Evolutionary conservation across 1,140 invertebrate genomes (phyloP).

Genomic region (Lucilia sericata): DNA sequence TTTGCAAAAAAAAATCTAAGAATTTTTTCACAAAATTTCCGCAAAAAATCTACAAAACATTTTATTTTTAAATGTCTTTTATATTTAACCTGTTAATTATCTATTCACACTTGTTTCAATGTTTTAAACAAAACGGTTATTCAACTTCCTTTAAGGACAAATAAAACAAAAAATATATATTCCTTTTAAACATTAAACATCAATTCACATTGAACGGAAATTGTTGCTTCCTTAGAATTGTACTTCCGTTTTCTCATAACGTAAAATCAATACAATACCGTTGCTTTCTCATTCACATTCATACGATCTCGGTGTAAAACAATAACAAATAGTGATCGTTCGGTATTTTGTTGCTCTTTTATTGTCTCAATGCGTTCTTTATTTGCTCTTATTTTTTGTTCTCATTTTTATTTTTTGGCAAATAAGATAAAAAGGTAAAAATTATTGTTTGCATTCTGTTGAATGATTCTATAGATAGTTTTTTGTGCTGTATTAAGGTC

Average conservation of each 20-base stretch:
- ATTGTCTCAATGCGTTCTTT: background rate
- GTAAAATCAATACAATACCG: slow-evolving; percentile 6
- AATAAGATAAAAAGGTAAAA: slow-evolving; percentile 3
- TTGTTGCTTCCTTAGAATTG: slow-evolving; percentile 22
- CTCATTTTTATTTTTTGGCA: background rate
- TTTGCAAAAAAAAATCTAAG: background rate
- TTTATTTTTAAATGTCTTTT: background rate
- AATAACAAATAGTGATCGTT: background rate
- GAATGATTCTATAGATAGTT: background rate
- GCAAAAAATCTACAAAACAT: background rate
- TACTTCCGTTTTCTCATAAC: slow-evolving; percentile 21
- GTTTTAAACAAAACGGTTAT: background rate
- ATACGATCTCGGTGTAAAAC: background rate
- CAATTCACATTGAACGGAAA: slow-evolving; percentile 3
- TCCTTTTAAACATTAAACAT: background rate
- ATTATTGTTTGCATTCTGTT: background rate
- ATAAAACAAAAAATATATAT: background rate
- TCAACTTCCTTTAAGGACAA: background rate
- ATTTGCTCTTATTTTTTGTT: background rate
- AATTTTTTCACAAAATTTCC: background rate
- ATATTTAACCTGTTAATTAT: slow-evolving; percentile 22
- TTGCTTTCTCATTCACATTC: background rate
- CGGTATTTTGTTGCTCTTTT: background rate
- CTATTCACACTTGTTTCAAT: slow-evolving; percentile 24
- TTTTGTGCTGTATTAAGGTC: background rate